These are phyloP conservation scores for Dunckerocampus dactyliophorus DNA, from an alignment of 2,113 vertebrate species.

Conservation along the genomic window DNA sequence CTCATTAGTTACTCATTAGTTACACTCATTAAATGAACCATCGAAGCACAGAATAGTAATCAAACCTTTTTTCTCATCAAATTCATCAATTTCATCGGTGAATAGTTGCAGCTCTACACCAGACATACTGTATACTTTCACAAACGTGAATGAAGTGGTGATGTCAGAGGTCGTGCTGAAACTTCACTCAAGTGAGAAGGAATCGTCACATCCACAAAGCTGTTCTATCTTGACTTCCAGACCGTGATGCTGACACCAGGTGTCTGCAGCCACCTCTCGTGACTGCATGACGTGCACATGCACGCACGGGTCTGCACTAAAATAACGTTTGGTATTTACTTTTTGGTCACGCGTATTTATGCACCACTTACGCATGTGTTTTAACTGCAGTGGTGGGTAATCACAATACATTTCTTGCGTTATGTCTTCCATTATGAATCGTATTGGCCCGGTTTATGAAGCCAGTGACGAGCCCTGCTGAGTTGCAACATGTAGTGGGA, in stretches of 20 bases:
- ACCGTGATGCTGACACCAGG: neutral
- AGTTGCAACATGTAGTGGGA: slow-evolving; percentile 25
- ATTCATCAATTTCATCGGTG: no score
- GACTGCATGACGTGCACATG: neutral
- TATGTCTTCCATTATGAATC: neutral
- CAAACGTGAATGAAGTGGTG: neutral
- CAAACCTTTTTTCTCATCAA: no score
- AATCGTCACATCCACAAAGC: neutral
- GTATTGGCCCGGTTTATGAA: neutral
- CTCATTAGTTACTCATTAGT: no score
- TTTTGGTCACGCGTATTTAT: neutral
- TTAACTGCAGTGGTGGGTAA: neutral
- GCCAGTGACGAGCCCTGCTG: neutral
- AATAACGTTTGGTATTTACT: neutral
- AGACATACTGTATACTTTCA: neutral
- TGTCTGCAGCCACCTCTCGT: neutral
- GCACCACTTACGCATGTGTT: neutral
- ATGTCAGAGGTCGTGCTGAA: neutral
- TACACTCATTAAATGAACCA: no score
- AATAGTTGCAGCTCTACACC: neutral
- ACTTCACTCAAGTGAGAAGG: neutral
- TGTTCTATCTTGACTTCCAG: neutral
- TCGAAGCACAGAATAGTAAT: no score
- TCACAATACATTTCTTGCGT: neutral
- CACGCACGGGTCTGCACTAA: neutral